Evolutionary conservation across 2,888 invertebrate species (phyloP).

Genomic region (Caenorhabditis sp.): DNA sequence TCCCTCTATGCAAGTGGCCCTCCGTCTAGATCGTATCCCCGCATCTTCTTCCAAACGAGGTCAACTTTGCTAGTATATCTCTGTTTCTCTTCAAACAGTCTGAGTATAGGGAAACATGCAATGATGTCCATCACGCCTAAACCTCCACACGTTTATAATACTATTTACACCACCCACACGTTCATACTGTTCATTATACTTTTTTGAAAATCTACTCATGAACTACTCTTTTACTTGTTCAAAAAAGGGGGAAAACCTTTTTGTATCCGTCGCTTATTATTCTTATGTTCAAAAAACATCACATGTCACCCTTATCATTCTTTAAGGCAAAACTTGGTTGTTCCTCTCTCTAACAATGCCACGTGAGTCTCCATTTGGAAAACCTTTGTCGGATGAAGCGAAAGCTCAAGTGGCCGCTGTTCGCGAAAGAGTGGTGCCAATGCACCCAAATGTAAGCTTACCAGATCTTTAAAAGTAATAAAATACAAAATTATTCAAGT

Average conservation of each 20-base stretch:
- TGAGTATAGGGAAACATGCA: conserved; percentile 3
- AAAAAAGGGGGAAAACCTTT: too few species aligned
- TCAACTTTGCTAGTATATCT: conserved; percentile 40
- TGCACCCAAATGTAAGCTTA: conserved; percentile 77
- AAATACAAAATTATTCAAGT: conserved; percentile 75
- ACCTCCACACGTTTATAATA: conserved; percentile 31
- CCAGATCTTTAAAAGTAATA: neutral
- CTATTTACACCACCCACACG: conserved; percentile 42
- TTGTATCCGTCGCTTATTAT: too few species aligned
- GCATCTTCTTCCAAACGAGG: conserved; percentile 56
- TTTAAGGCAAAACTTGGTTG: neutral
- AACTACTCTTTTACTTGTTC: conserved; percentile 3
- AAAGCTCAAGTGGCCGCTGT: conserved; percentile 77
- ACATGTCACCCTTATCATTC: neutral
- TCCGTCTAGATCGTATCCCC: conserved; percentile 17
- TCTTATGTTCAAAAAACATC: too few species aligned
- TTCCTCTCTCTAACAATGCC: conserved; percentile 22
- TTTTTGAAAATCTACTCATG: too few species aligned
- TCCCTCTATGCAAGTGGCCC: conserved; percentile 6
- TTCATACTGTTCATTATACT: conserved; percentile 3
- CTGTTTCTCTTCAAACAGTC: conserved; percentile 25
- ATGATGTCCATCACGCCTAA: conserved; percentile 38
- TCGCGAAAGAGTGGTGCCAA: conserved; percentile 73
- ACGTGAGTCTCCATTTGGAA: conserved; percentile 73
- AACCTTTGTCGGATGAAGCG: conserved; percentile 76